Conservation (phyloP, 1,140 invertebrate genomes). For the Idris sp. region DNA sequence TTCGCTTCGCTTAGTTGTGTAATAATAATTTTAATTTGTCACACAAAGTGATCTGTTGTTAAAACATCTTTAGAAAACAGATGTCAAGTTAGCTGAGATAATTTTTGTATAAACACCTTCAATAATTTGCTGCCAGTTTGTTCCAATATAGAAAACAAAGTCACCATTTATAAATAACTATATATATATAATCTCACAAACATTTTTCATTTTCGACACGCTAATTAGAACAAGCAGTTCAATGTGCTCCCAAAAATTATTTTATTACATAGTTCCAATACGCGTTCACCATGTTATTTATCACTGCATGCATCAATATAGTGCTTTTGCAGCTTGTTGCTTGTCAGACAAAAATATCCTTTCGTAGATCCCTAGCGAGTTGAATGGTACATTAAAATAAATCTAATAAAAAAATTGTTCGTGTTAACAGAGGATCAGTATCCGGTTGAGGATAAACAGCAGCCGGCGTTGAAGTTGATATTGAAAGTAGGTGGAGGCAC, state of each 20-base stretch:
- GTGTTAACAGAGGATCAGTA: constrained; percentile 71
- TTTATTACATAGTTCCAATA: too few relatives aligned
- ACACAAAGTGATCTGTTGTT: too few relatives aligned
- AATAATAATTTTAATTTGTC: too few relatives aligned
- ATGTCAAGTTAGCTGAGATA: too few relatives aligned
- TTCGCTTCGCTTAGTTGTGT: constrained; percentile 70
- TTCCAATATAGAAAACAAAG: constrained; percentile 74
- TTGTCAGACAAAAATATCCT: constrained; percentile 38
- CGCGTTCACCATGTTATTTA: constrained; percentile 10
- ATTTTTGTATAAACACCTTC: too few relatives aligned
- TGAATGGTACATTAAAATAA: background rate
- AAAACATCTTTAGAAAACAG: too few relatives aligned
- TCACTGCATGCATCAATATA: constrained; percentile 63
- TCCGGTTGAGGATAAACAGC: constrained; percentile 80
- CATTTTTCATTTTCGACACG: too few relatives aligned
- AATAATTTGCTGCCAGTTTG: constrained; percentile 76
- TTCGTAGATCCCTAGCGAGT: background rate
- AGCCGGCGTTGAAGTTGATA: constrained; percentile 85
- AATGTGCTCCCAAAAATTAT: too few relatives aligned
- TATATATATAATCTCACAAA: too few relatives aligned
- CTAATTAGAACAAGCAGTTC: too few relatives aligned
- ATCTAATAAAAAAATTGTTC: constrained; percentile 28
- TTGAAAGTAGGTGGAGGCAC: constrained; percentile 87
- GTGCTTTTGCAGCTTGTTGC: constrained; percentile 64
- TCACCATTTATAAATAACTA: constrained; percentile 62